These are phyloP conservation scores for Drosophila aldrichi DNA, from an alignment of 2,888 invertebrate species.

Conservation along the genomic window DNA sequence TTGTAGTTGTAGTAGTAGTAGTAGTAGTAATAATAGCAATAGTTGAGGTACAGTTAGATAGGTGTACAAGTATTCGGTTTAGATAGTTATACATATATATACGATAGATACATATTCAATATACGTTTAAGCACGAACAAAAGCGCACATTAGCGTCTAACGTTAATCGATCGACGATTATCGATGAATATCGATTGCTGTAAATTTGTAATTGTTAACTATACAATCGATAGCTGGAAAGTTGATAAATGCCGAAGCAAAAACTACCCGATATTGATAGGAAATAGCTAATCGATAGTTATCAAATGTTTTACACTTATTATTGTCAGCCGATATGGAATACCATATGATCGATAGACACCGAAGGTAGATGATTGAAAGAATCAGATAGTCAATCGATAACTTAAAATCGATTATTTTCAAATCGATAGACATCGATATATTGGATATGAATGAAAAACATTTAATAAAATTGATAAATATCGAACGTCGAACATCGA, in stretches of 20 bases:
- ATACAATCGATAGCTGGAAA: not conserved
- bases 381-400: not conserved
- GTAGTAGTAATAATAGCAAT: constrained; percentile 7
- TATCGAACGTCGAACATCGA: constrained; percentile 10
- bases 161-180: constrained; percentile 25
- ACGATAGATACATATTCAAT: constrained; percentile 37
- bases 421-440: no score
- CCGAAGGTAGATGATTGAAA: no score
- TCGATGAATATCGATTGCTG: constrained; percentile 2
- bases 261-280: no score
- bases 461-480: no score
- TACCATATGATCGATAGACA: not conserved
- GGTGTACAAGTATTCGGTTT: constrained; percentile 27
- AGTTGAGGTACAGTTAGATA: constrained; percentile 32
- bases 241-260: not conserved
- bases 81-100: constrained; percentile 31
- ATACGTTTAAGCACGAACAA: constrained; percentile 73
- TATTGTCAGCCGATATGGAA: not conserved
- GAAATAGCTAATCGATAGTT: not conserved
- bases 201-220: not conserved
- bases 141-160: constrained; percentile 71
- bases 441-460: no score
- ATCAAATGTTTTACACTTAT: not conserved
- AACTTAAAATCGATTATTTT: not conserved
- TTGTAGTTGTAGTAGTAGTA: constrained; percentile 21